phyloP scores from a whole-genome alignment of 1,140 invertebrate species.

The Trachymyrmex septentrionalis region DNA sequence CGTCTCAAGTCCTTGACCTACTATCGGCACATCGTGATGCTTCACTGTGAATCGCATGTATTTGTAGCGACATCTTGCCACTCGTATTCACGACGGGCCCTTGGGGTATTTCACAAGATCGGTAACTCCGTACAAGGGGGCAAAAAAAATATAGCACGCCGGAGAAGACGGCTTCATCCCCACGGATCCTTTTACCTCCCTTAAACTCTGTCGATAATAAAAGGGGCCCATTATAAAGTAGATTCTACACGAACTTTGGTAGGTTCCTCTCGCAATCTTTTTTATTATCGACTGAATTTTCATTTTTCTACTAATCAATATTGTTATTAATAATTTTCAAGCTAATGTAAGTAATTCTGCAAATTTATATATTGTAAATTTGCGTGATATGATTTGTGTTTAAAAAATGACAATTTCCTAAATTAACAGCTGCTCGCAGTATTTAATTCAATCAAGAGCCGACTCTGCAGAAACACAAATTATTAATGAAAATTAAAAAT shows the following conservation, averaged over 20 bases:
- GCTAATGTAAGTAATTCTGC: not conserved
- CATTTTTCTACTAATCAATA: not conserved
- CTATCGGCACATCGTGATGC: slow-evolving; percentile 61
- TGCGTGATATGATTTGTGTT: not conserved
- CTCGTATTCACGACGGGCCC: not conserved
- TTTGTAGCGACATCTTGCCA: slow-evolving; percentile 73
- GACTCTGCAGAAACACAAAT: not conserved
- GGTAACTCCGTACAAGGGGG: slow-evolving; percentile 41
- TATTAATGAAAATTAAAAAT: not conserved
- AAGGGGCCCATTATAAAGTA: not conserved
- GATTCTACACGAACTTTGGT: not conserved
- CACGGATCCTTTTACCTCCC: not conserved
- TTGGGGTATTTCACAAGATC: slow-evolving; percentile 44
- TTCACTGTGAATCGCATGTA: not conserved
- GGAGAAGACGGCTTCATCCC: slow-evolving; percentile 21
- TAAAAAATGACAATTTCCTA: not conserved
- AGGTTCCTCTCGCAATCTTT: not conserved
- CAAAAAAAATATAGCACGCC: not conserved
- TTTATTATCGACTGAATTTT: slow-evolving; percentile 63
- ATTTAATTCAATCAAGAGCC: not conserved
- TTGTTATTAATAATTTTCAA: not conserved
- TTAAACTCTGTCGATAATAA: slow-evolving; percentile 67
- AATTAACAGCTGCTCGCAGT: not conserved
- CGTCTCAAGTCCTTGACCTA: slow-evolving; percentile 80
- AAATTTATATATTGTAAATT: not conserved